Conservation (phyloP, 1,140 invertebrate species). For the Formica exsecta region DNA sequence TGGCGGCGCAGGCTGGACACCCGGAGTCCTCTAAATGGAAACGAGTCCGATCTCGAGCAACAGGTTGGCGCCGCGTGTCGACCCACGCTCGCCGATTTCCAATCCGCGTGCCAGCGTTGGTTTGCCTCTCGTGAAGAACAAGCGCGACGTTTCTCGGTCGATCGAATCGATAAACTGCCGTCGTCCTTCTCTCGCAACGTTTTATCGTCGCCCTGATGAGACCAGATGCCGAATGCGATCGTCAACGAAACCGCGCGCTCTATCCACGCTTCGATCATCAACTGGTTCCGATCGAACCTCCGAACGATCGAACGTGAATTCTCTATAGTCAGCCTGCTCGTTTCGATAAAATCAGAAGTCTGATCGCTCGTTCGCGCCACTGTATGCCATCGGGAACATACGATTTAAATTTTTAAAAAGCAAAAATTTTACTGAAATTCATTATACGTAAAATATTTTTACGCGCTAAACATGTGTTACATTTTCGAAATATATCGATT, state of each 20-base stretch:
- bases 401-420: not conserved
- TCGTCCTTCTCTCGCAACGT: slow-evolving; percentile 15
- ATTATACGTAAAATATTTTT: slow-evolving; percentile 6
- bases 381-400: not conserved
- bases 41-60: slow-evolving; percentile 83
- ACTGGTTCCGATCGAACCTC: slow-evolving; percentile 40
- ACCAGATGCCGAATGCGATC: slow-evolving; percentile 47
- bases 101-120: slow-evolving; percentile 75
- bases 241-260: slow-evolving; percentile 12
- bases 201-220: slow-evolving; percentile 62
- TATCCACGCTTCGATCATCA: slow-evolving; percentile 25
- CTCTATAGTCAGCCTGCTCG: not conserved
- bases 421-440: slow-evolving; percentile 1
- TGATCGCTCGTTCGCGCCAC: not conserved
- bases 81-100: slow-evolving; percentile 80
- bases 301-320: slow-evolving; percentile 42
- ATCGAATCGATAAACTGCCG: slow-evolving; percentile 72
- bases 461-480: not conserved
- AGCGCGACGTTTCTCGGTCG: slow-evolving; percentile 60
- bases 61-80: slow-evolving; percentile 85
- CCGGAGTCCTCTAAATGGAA: slow-evolving; percentile 78
- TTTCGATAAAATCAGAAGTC: slow-evolving; percentile 36
- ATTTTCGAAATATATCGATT: not conserved
- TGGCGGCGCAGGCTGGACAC: slow-evolving; percentile 36
- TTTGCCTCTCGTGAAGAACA: slow-evolving; percentile 64